A percentile compares a stretch with the other conserved stretches of the same genome.
Evolutionary conservation across 1,140 invertebrate genomes (phyloP).

Genomic region (Mactra quadrangularis): DNA sequence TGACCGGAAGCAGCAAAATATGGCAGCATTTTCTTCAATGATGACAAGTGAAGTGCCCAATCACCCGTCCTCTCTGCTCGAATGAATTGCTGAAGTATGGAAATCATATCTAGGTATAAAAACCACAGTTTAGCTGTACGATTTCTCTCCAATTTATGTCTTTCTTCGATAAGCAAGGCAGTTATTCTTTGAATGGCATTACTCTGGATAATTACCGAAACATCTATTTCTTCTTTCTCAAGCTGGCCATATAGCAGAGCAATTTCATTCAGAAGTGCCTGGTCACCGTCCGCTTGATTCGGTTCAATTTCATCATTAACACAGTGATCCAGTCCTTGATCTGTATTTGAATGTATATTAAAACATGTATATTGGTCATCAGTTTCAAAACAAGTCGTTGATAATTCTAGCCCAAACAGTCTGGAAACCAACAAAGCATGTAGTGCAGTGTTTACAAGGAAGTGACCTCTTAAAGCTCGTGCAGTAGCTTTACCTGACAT

Average conservation of each 20-base stretch:
- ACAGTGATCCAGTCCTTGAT: background rate
- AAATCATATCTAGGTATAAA: background rate
- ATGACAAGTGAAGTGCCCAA: background rate
- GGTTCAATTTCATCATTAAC: background rate
- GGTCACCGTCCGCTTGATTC: background rate
- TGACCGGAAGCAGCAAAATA: conserved; percentile 10
- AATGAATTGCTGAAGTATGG: background rate
- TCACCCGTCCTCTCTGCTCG: background rate
- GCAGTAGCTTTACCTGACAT: conserved; percentile 81
- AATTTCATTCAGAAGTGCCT: background rate
- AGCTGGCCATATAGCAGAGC: background rate
- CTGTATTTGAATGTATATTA: background rate
- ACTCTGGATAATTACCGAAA: background rate
- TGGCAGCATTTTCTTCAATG: background rate
- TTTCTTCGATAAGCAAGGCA: background rate
- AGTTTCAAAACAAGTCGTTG: background rate
- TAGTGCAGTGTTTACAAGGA: conserved; percentile 69
- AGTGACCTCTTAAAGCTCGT: conserved; percentile 82
- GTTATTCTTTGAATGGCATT: background rate
- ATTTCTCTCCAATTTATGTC: background rate
- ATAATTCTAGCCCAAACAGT: background rate
- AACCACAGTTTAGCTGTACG: no score
- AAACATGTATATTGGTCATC: background rate
- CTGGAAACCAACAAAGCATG: conserved; percentile 40
- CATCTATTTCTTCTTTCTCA: background rate